Conservation (phyloP, 2,797 vertebrate species). For the Myoxocephalus aenaeus region DNA sequence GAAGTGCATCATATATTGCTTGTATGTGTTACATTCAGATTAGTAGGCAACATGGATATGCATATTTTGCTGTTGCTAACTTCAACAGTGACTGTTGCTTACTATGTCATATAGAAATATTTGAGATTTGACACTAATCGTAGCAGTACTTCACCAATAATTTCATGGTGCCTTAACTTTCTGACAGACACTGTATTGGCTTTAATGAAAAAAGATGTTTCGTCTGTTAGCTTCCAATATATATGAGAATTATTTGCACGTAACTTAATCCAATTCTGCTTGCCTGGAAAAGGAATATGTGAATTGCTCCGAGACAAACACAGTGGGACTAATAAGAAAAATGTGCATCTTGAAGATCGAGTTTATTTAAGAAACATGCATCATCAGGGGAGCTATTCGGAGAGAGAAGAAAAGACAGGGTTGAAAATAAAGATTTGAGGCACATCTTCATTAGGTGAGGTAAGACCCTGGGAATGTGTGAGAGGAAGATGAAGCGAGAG, state of each 20-base stretch:
- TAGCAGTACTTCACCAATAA: constrained; percentile 2
- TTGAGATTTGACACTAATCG: not conserved
- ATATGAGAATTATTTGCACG: constrained; percentile 38
- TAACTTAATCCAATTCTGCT: constrained; percentile 21
- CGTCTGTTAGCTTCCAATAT: constrained; percentile 18
- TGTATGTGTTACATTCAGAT: not conserved
- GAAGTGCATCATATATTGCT: not conserved
- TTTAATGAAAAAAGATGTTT: constrained; percentile 6
- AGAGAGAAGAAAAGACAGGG: constrained; percentile 44
- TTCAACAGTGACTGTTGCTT: not conserved
- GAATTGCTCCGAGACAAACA: constrained; percentile 14
- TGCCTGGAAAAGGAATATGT: constrained; percentile 20
- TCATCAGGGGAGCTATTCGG: constrained; percentile 46
- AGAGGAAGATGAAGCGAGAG: constrained; percentile 60
- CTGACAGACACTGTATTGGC: not conserved
- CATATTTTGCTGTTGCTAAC: not conserved
- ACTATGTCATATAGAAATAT: not conserved
- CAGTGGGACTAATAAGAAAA: constrained; percentile 31
- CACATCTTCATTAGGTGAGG: constrained; percentile 64
- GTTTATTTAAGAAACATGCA: constrained; percentile 45
- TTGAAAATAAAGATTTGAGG: constrained; percentile 49
- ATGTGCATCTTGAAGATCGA: constrained; percentile 33
- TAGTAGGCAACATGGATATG: not conserved
- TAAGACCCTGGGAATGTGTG: constrained; percentile 58
- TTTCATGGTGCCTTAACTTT: constrained; percentile 7